phyloP scores from a whole-genome alignment of 2,888 invertebrate genomes.

The Acanthosepion esculentum region DNA sequence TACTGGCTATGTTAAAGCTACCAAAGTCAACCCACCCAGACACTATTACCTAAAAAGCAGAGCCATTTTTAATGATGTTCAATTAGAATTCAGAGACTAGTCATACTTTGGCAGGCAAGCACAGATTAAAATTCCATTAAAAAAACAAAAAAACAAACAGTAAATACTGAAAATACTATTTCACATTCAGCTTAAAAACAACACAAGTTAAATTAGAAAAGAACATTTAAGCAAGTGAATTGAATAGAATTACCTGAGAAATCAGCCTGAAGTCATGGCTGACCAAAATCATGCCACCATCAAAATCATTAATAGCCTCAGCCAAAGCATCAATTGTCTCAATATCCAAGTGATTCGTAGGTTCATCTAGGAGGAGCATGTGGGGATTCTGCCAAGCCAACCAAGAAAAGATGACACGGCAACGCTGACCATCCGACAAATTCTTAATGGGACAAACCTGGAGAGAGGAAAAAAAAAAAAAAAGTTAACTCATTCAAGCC shows the following conservation, averaged over 20 bases:
- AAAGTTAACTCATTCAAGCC: neutral
- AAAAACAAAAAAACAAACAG: no score
- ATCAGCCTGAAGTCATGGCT: slow-evolving; percentile 99
- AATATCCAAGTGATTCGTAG: slow-evolving; percentile 76
- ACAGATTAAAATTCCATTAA: no score
- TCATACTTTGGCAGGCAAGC: no score
- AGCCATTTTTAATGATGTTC: no score
- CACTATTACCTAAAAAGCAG: no score
- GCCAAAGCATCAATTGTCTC: slow-evolving; percentile 96
- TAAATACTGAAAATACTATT: no score
- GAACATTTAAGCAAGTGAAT: neutral
- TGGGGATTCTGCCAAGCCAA: slow-evolving; percentile 98
- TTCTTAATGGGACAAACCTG: slow-evolving; percentile 94
- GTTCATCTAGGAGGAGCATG: slow-evolving; percentile 83
- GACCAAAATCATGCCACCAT: slow-evolving; percentile 99
- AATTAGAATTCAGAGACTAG: no score
- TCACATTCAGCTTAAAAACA: no score
- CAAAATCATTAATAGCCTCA: slow-evolving; percentile 97
- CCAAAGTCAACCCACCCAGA: no score
- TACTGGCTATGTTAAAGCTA: no score
- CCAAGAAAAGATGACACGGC: slow-evolving; percentile 99
- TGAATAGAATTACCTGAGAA: slow-evolving; percentile 84
- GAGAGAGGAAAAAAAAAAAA: slow-evolving; percentile 45
- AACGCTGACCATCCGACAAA: slow-evolving; percentile 97
- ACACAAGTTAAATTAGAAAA: no score